Conservation (phyloP, 2,888 invertebrate genomes). For the Pachliopta kotzebuea region DNA sequence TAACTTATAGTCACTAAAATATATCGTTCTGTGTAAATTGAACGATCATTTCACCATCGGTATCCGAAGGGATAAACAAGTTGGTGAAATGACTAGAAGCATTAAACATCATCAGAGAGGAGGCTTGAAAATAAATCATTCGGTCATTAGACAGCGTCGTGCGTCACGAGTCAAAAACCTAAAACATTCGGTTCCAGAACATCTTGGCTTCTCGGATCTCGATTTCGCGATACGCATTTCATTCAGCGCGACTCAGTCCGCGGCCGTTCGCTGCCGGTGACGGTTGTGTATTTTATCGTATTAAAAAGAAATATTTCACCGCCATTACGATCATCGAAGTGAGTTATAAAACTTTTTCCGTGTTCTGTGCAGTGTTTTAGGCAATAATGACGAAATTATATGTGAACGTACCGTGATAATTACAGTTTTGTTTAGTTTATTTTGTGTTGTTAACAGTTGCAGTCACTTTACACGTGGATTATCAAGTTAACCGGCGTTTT, state of each 20-base stretch:
- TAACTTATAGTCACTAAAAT: no score
- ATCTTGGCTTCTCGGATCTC: slow-evolving; percentile 26
- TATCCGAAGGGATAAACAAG: no score
- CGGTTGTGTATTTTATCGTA: slow-evolving; percentile 35
- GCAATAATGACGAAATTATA: slow-evolving; percentile 52
- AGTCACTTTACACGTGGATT: slow-evolving; percentile 51
- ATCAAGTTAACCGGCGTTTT: slow-evolving; percentile 50
- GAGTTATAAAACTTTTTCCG: slow-evolving; percentile 47
- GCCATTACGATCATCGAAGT: slow-evolving; percentile 47
- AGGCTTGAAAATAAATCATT: no score
- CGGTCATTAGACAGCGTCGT: no score
- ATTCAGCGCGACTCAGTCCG: slow-evolving; percentile 48
- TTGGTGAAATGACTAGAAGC: no score
- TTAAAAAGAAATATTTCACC: slow-evolving; percentile 41
- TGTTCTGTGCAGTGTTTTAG: slow-evolving; percentile 45
- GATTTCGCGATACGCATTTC: slow-evolving; percentile 34
- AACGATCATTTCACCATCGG: no score
- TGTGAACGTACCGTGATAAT: slow-evolving; percentile 51
- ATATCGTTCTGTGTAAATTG: no score
- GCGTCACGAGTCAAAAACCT: no score
- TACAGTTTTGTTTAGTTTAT: slow-evolving; percentile 33
- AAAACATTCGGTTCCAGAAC: slow-evolving; percentile 17
- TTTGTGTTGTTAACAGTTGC: slow-evolving; percentile 36
- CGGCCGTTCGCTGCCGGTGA: slow-evolving; percentile 48
- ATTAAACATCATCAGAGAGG: no score